These are phyloP conservation scores for Eurystomus glaucurus DNA, from an alignment of 2,797 vertebrate genomes.

Conservation along the genomic window DNA sequence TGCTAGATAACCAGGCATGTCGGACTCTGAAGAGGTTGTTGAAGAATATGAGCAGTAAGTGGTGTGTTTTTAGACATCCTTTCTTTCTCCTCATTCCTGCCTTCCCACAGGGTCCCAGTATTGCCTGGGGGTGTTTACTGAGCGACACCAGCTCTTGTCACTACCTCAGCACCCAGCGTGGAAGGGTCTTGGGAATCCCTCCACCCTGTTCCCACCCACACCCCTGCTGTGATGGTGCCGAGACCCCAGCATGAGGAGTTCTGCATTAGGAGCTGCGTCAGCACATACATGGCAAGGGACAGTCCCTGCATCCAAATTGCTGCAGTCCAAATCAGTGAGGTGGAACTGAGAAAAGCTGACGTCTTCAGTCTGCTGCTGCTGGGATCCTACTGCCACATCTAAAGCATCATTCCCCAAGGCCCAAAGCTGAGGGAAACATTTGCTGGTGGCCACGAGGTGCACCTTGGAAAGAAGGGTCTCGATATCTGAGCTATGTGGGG, in stretches of 20 bases:
- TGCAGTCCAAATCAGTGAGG: not conserved
- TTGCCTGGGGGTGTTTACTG: not conserved
- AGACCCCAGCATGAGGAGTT: not conserved
- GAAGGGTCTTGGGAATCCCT: not conserved
- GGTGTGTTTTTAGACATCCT: not conserved
- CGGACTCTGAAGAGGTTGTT: conserved; percentile 88
- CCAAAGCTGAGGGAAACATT: not conserved
- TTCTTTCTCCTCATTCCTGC: not conserved
- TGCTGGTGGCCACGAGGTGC: not conserved
- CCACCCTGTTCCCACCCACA: not conserved
- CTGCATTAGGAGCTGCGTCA: not conserved
- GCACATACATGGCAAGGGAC: not conserved
- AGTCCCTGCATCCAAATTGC: not conserved
- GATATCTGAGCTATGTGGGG: fast-evolving
- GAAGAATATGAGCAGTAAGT: conserved; percentile 93
- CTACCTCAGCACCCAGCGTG: not conserved
- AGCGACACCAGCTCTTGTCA: fast-evolving
- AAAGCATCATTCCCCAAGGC: not conserved
- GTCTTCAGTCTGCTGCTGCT: not conserved
- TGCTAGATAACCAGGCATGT: conserved; percentile 85
- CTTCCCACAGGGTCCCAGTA: too few relatives aligned
- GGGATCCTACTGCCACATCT: not conserved
- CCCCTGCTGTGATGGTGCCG: not conserved
- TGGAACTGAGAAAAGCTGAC: not conserved
- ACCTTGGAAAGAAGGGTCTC: not conserved